Base-by-base conservation (phyloP, 1,140 invertebrate genomes). In the Psilanteris sp. region DNA sequence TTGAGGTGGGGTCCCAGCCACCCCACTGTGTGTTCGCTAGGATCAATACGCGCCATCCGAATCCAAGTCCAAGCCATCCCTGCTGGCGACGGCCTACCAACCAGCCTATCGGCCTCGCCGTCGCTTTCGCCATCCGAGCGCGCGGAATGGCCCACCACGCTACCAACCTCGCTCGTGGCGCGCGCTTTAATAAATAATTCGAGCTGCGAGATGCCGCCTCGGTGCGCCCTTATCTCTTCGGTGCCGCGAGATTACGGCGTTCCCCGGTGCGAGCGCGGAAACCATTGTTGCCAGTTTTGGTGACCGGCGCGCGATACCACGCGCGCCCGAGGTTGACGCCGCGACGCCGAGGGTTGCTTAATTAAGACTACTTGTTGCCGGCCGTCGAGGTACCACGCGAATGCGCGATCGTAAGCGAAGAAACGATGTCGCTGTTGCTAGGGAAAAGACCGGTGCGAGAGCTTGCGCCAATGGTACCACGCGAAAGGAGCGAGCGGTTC, bases 21-120 rank as follows among this genome's bases (percentile, higher is more conserved):
- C 81, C 82, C 85, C 80, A 85, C 82, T 70, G 66, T 81, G 82
- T 81, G 80, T 83, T 83, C 77, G 78, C 78, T 82, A 83, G 87
- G 85, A 87, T 88, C 87, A 88, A 87, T 88, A 87, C 85, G 83
- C 83, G 81, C 83, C 81, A 87, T 85, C 81, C 83, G 80, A 85
- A 83, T 81, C 83, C 77, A 83, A 85, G 84, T 85, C 83, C 83
- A 80, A 83, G 80, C 81, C 83, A 81, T 79, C 81, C 79, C 81
- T 84, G 68, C 76, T 79, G 67, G 78, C 70, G 54, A 71, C 62
- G 41, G 48, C 62, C 62, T 67, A 67, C 54, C 66, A 61, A 22
- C 66, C 55, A 78, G 68, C 59, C 62, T 76, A 74, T 77, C 66
- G 50, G 79, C 67, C 76, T 76, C 79, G 26, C 2, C 68, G 68